These are phyloP conservation scores for Digitonthophagus gazella DNA, from an alignment of 2,888 invertebrate genomes.

Conservation along the genomic window DNA sequence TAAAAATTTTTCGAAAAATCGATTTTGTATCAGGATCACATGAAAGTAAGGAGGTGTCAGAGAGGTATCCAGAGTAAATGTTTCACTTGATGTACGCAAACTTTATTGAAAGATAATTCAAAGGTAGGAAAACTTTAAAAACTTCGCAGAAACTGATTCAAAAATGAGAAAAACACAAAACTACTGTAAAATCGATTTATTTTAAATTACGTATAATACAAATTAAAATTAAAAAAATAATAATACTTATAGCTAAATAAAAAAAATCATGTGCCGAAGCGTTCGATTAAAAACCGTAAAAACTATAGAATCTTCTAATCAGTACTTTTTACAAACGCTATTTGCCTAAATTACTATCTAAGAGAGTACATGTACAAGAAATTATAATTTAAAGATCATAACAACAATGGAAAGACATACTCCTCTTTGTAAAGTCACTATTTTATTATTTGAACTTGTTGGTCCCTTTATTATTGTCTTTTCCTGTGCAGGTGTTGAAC, in stretches of 20 bases:
- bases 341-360: constrained; percentile 21
- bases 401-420: constrained; percentile 37
- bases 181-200: constrained; percentile 36
- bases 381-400: constrained; percentile 26
- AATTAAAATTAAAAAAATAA: constrained; percentile 33
- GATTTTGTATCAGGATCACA: too few species aligned
- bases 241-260: constrained; percentile 34
- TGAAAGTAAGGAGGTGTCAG: too few species aligned
- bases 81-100: too few species aligned
- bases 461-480: too few species aligned
- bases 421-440: neutral
- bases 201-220: constrained; percentile 36
- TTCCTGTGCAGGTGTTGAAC: too few species aligned
- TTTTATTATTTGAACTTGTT: constrained; percentile 6
- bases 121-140: too few species aligned
- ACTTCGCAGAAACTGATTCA: too few species aligned
- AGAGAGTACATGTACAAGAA: constrained; percentile 16
- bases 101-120: too few species aligned
- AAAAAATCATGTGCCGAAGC: constrained; percentile 22
- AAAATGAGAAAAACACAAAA: neutral
- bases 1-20: too few species aligned
- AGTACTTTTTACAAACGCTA: constrained; percentile 49
- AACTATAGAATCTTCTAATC: constrained; percentile 40
- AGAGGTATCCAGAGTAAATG: too few species aligned
- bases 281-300: constrained; percentile 31